Base-by-base conservation (phyloP, 37 sponge, comb jelly and placozoan species). In the Halisarca cf. caerulea region DNA sequence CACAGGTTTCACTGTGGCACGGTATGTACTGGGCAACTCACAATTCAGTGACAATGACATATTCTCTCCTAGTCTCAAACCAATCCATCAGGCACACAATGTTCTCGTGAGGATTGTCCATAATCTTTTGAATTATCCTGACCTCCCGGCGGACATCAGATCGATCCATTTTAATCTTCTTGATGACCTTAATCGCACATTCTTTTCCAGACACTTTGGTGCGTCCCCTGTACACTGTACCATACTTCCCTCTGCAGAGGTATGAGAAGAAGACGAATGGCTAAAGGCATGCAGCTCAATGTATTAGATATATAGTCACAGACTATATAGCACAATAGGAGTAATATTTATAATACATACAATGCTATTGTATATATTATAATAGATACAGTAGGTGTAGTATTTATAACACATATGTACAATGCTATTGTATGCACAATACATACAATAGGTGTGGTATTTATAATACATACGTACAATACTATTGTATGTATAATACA, bases 21-120 rank as follows among this genome's bases (percentile, higher is more conserved):
- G n/a, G n/a, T n/a, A n/a, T n/a, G n/a, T n/a, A n/a, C n/a, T n/a
- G n/a, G n/a, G n/a, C 64, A 40, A 82, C 95, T 94, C 42, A 94
- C 95, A 94, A 83, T 84, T 94, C 95, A 17, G 83, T 91, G 59
- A 89, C 79, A 8, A 94, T 83, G 64, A 94, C 69, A 42, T 77
- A 91, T 30, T 89, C 85, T 21, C 37, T 84, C 17, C 66, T 68
- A 24, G 66, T 82, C 62, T 89, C 90, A 51, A 59, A 54, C 62
- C 66, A 85, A 59, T 87, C 92, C 20, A 43, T 38, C 25, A 89
- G 80, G 11, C 41, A 3, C 9, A 89, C 61, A 38, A 94, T 78
- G 53, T 59, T 51, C 0, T 86, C 80, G 64, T 94, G 95, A 3
- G 77, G 77, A 37, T 74, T 74, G 11, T 74, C 41, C 1, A 57